phyloP scores from a whole-genome alignment of 2,797 vertebrate species.

The Gouania willdenowi region DNA sequence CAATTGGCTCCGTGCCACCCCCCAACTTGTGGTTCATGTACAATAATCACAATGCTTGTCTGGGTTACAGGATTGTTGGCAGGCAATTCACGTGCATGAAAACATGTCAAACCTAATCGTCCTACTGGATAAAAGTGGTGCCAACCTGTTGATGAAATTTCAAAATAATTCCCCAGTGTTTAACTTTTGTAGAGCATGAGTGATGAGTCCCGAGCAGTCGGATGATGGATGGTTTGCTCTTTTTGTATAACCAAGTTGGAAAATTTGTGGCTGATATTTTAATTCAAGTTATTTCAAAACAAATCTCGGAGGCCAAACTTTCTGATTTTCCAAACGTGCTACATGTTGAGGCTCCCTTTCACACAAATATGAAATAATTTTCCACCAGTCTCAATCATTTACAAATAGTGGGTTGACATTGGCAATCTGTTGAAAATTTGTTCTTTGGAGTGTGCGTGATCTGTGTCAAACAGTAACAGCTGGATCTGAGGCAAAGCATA shows the following conservation, averaged over 20 bases:
- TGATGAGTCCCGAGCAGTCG: neutral
- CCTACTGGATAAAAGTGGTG: slow-evolving; percentile 8
- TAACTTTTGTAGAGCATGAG: slow-evolving; percentile 3
- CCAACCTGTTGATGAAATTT: slow-evolving; percentile 16
- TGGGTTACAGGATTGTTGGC: slow-evolving; percentile 37
- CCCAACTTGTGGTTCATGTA: slow-evolving; percentile 20
- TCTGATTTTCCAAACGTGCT: neutral
- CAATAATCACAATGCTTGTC: slow-evolving; percentile 40
- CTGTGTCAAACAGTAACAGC: slow-evolving; percentile 51
- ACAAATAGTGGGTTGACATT: no score
- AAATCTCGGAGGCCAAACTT: slow-evolving; percentile 13
- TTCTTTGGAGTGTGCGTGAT: slow-evolving; percentile 33
- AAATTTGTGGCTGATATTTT: slow-evolving; percentile 17
- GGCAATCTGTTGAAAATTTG: slow-evolving; percentile 17
- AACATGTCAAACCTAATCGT: slow-evolving; percentile 45
- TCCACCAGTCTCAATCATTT: slow-evolving; percentile 18
- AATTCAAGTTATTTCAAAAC: slow-evolving; percentile 19
- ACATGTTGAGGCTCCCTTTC: slow-evolving; percentile 10
- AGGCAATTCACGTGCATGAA: slow-evolving; percentile 13
- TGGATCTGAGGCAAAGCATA: no score
- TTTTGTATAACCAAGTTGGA: slow-evolving; percentile 7
- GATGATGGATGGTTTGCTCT: slow-evolving; percentile 23
- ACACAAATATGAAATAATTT: slow-evolving; percentile 14
- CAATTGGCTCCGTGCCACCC: neutral
- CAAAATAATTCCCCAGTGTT: slow-evolving; percentile 6